Percentiles rank a stretch among this genome's conserved stretches.
Conservation (phyloP, 1,140 invertebrate species). For the Periplaneta americana region DNA sequence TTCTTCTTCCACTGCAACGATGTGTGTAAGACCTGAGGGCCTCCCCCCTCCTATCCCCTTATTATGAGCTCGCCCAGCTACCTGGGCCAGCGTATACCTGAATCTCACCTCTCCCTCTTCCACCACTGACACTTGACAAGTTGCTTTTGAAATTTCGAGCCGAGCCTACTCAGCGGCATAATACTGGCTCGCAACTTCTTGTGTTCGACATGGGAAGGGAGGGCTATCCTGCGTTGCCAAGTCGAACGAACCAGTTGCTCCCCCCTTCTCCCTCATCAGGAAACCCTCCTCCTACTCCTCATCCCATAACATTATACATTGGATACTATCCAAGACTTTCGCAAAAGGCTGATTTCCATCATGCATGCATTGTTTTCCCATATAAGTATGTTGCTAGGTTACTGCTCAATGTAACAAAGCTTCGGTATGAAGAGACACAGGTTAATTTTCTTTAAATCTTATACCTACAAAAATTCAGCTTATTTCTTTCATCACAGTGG, state of each 20-base stretch:
- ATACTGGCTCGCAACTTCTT: background rate
- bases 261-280: background rate
- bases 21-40: background rate
- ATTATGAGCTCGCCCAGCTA: too few species aligned
- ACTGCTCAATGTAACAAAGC: too few species aligned
- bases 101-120: background rate
- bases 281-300: background rate
- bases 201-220: background rate
- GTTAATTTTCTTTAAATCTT: too few species aligned
- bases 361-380: background rate
- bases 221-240: background rate
- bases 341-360: background rate
- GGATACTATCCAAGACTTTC: background rate
- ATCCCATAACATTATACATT: background rate
- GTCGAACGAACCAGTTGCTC: background rate
- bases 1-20: too few species aligned
- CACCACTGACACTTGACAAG: slow-evolving; percentile 6
- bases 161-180: too few species aligned
- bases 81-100: background rate
- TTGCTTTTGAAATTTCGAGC: slow-evolving; percentile 3
- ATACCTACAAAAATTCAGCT: too few species aligned
- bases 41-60: too few species aligned
- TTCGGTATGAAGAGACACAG: too few species aligned
- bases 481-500: too few species aligned
- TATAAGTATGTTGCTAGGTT: too few species aligned